These are phyloP conservation scores for Oxyruncus cristatus DNA, from an alignment of 2,113 vertebrate genomes.

Conservation along the genomic window DNA sequence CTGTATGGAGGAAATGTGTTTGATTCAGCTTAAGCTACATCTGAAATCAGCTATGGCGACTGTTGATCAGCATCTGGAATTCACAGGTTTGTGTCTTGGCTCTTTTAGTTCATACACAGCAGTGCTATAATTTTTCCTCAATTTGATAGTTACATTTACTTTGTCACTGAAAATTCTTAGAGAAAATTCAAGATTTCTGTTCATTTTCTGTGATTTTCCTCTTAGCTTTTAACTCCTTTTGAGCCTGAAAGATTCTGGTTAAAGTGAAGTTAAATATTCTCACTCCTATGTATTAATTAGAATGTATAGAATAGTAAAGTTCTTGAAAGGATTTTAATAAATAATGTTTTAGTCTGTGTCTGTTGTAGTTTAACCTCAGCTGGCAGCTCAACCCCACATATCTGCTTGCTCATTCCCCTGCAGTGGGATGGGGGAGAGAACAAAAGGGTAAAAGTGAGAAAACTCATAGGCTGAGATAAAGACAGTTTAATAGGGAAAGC, in stretches of 20 bases:
- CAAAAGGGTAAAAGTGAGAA: not conserved
- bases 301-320: not conserved
- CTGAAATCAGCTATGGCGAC: not conserved
- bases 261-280: not conserved
- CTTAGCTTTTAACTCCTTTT: not conserved
- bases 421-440: not conserved
- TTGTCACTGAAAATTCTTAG: not conserved
- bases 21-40: not conserved
- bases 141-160: not conserved
- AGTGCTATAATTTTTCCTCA: not conserved
- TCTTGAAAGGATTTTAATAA: not conserved
- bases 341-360: not conserved
- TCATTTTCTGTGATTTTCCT: not conserved
- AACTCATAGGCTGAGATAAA: not conserved
- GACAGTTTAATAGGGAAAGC: not conserved
- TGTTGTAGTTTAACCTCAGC: not conserved
- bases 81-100: not conserved
- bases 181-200: not conserved
- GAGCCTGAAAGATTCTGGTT: not conserved
- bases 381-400: not conserved
- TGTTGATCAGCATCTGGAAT: not conserved
- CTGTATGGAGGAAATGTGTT: not conserved
- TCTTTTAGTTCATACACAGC: not conserved
- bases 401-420: rapidly evolving
- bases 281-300: not conserved